Base-by-base conservation (phyloP, 2,797 vertebrate genomes). In the Hydrolagus colliei region DNA sequence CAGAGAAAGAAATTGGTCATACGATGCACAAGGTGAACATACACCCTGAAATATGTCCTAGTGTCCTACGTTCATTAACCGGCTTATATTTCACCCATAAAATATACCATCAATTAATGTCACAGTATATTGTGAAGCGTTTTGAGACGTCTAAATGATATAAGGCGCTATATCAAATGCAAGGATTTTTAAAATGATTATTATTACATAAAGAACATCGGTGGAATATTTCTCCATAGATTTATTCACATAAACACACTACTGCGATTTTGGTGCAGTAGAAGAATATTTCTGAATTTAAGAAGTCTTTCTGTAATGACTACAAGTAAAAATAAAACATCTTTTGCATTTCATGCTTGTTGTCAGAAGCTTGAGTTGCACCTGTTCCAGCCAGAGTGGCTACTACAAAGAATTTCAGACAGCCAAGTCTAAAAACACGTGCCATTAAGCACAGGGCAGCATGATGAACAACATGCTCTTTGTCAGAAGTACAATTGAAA, bases 401-500 rank as follows among this genome's bases (percentile, higher is more conserved):
- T 68, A 12, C 27, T 84, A 41, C 79, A 84, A 10, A 71, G n/a
- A 11, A 18, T 18, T 84, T 84, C 79, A 84, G 65, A 71, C 65
- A 84, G 79, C 65, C 65, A 18, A 82, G 9, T 82, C 65, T 35
- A 68, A 32, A 71, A 84, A 11, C 35, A 4, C 18, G 35, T 84
- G 65, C 71, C 79, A 84, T 68, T 41, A 68, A 63, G 32, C 16
- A n/a, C 79, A 68, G 65, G 35, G 16, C 79, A 84, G 32, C 32
- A 84, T 9, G 0, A 41, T 71, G 20, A 11, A 84, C 79, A 84
- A 67, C 65, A 68, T 41, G 35, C 41, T 35, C 79, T 84, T 84
- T 84, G 65, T 84, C 32, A 35, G 8, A 84, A 84, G 16, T 71
- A 71, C 79, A 84, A 84, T 68, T 71, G 65, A 84, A 84, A 84